A percentile compares a stretch with the other conserved stretches of the same genome.
phyloP scores from a whole-genome alignment of 1,140 invertebrate genomes.

The Piezodorus guildinii region DNA sequence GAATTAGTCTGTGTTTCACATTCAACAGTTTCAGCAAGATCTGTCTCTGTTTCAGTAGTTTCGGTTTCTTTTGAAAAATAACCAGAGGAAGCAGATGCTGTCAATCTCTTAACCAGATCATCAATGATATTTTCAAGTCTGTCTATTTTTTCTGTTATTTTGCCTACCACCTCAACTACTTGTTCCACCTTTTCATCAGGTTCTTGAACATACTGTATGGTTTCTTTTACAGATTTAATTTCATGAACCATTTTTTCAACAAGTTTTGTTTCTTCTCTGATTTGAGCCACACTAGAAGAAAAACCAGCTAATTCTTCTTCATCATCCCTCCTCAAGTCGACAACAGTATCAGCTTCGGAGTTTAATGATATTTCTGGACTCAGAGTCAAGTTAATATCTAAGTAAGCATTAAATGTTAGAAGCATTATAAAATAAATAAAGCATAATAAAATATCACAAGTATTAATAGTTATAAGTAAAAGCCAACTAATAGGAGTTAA shows the following conservation, averaged over 20 bases:
- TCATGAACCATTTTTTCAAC: conserved; percentile 17
- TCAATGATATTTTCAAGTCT: conserved; percentile 18
- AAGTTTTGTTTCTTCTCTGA: conserved; percentile 12
- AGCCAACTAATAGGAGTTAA: too few species aligned
- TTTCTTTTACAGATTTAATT: conserved; percentile 18
- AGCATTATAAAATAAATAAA: conserved; percentile 8
- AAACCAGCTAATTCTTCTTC: conserved; percentile 1
- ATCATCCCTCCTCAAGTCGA: background rate
- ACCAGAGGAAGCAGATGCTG: background rate
- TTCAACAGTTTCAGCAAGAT: background rate
- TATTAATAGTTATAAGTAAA: background rate
- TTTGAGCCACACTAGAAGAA: conserved; percentile 5
- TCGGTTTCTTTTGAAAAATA: conserved; percentile 7
- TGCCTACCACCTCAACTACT: conserved; percentile 15
- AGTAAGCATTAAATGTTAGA: background rate
- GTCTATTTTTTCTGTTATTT: conserved; percentile 24
- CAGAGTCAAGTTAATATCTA: conserved; percentile 2
- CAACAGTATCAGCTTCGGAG: conserved; percentile 21
- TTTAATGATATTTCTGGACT: conserved; percentile 13
- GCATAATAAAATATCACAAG: conserved; percentile 2
- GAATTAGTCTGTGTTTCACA: conserved; percentile 8
- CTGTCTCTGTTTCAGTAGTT: background rate
- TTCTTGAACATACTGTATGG: conserved; percentile 2
- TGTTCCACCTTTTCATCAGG: conserved; percentile 18
- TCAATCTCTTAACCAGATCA: conserved; percentile 16